A percentile compares a stretch with the other conserved stretches of the same genome.
Evolutionary conservation across 1,140 invertebrate genomes (phyloP).

Genomic region (Trachelipus rathkii): DNA sequence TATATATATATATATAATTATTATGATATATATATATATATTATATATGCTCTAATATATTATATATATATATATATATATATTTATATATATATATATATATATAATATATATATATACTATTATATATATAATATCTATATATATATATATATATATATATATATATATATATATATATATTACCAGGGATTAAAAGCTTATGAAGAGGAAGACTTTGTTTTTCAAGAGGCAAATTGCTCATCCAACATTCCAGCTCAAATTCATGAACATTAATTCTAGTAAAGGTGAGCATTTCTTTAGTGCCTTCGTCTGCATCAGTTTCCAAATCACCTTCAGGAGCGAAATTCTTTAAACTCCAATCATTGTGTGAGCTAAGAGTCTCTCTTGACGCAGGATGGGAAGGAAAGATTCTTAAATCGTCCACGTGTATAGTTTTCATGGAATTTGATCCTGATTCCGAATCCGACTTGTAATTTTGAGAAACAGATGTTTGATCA

Average conservation of each 20-base stretch:
- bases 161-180: no score
- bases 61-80: no score
- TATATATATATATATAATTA: no score
- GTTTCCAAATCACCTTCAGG: not conserved
- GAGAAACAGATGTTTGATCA: not conserved
- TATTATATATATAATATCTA: no score
- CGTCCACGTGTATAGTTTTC: not conserved
- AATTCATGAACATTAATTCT: not conserved
- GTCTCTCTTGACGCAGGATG: not conserved
- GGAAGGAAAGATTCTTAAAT: not conserved
- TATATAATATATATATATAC: no score
- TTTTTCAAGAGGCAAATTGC: not conserved
- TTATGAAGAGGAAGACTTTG: not conserved
- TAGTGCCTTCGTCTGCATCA: not conserved
- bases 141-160: no score
- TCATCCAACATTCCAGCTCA: not conserved
- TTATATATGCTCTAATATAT: no score
- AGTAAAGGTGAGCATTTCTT: not conserved
- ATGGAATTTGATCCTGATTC: not conserved
- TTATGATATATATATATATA: no score
- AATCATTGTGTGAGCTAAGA: not conserved
- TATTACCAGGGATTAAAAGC: not conserved
- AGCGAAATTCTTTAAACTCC: not conserved
- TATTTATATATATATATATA: no score
- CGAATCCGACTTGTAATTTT: not conserved